Conservation (phyloP, 2,888 invertebrate genomes). For the Neelides folsomi region DNA sequence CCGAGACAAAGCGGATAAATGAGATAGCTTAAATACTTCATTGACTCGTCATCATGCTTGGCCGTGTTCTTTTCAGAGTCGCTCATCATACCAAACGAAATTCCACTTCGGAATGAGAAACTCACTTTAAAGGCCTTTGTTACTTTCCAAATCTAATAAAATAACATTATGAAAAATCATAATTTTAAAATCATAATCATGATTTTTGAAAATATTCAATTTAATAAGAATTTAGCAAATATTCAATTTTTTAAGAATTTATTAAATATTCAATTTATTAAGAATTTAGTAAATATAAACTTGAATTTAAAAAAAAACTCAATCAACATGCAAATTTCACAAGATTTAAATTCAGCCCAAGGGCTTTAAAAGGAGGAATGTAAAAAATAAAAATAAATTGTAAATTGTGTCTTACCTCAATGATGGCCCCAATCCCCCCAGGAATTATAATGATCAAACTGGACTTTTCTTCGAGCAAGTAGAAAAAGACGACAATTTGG, state of each 20-base stretch:
- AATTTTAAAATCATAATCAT: too few species aligned
- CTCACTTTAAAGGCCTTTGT: conserved; percentile 76
- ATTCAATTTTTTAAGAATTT: too few species aligned
- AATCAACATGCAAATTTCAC: too few species aligned
- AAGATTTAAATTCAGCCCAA: too few species aligned
- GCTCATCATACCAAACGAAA: conserved; percentile 38
- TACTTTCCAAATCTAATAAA: conserved; percentile 76
- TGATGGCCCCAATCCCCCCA: conserved; percentile 68
- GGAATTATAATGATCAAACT: conserved; percentile 79
- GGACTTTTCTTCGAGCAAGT: conserved; percentile 80
- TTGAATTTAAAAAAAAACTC: neutral
- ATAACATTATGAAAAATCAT: conserved; percentile 5
- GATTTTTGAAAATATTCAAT: too few species aligned
- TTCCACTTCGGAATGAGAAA: conserved; percentile 40
- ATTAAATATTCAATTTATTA: too few species aligned
- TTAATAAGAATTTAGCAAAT: too few species aligned
- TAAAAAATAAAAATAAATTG: too few species aligned
- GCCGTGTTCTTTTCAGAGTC: conserved; percentile 67
- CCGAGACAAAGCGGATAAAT: conserved; percentile 74
- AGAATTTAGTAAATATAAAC: too few species aligned
- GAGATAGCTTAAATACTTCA: conserved; percentile 78
- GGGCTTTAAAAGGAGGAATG: too few species aligned
- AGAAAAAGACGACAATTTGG: conserved; percentile 78
- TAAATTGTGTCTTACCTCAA: conserved; percentile 53
- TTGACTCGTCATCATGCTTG: conserved; percentile 77